phyloP scores from a whole-genome alignment of 2,113 vertebrate genomes.

The Leptodactylus fuscus region DNA sequence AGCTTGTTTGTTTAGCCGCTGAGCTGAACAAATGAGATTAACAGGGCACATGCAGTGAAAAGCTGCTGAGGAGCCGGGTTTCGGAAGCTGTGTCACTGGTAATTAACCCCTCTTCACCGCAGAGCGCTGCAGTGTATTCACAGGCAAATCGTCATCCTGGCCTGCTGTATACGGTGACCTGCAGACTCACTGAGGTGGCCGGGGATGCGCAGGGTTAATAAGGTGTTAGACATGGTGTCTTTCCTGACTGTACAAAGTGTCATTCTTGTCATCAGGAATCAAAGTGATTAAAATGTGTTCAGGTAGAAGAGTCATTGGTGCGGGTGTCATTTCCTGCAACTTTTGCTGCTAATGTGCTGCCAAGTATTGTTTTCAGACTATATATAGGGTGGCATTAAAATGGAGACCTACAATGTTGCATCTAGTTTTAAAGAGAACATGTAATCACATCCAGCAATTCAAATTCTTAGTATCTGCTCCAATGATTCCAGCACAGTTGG shows the following conservation, averaged over 20 bases:
- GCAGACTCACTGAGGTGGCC: not conserved
- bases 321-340: not conserved
- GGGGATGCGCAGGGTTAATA: constrained; percentile 23
- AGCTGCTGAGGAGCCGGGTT: constrained; percentile 60
- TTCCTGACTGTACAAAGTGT: constrained; percentile 2
- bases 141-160: not conserved
- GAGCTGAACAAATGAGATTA: constrained; percentile 74
- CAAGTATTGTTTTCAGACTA: not conserved
- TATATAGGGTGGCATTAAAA: not conserved
- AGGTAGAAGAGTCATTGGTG: not conserved
- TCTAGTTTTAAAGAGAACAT: no score
- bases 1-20: constrained; percentile 70
- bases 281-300: constrained; percentile 6
- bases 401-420: no score
- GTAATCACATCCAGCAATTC: no score
- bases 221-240: not conserved
- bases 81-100: constrained; percentile 62
- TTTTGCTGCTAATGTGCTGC: not conserved
- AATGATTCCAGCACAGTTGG: no score
- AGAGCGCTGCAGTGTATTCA: not conserved
- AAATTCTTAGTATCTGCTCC: no score
- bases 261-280: not conserved
- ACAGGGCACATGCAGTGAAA: constrained; percentile 66
- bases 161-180: not conserved
- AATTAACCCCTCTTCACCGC: constrained; percentile 66